Conservation (phyloP, 2,113 vertebrate species). For the Orthonyx spaldingii region DNA sequence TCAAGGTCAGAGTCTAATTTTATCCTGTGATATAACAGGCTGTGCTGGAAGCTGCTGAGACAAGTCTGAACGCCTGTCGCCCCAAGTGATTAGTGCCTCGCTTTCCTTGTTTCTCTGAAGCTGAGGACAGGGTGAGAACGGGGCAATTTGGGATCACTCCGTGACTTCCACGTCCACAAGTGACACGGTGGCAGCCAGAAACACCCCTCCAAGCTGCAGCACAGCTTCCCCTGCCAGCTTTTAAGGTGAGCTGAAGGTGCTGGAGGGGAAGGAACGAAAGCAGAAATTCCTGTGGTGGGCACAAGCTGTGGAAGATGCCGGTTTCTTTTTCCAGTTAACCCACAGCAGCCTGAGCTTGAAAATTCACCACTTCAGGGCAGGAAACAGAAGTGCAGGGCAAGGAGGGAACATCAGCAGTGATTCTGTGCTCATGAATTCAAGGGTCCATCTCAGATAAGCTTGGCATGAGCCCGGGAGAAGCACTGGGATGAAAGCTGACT, state of each 20-base stretch:
- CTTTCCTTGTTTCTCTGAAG: neutral
- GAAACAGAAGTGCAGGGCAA: neutral
- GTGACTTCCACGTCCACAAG: fast-evolving
- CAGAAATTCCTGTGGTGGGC: neutral
- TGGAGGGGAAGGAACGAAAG: neutral
- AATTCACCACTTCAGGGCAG: neutral
- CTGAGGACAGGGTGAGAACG: fast-evolving
- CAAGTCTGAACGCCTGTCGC: neutral
- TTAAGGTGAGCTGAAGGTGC: neutral
- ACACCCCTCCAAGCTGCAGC: neutral
- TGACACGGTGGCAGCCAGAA: neutral
- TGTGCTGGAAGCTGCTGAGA: neutral
- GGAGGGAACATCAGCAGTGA: neutral
- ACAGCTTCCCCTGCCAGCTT: neutral
- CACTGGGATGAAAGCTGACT: neutral
- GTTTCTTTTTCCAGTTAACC: neutral
- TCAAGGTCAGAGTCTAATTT: constrained; percentile 39
- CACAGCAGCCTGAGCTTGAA: neutral
- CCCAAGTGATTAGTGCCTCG: neutral
- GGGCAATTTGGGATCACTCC: neutral
- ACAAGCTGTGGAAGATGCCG: neutral
- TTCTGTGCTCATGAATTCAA: neutral
- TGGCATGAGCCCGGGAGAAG: neutral
- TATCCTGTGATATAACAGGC: neutral
- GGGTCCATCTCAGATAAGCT: neutral